phyloP scores from a whole-genome alignment of 2,113 vertebrate genomes.

The Siphamia tubifer region DNA sequence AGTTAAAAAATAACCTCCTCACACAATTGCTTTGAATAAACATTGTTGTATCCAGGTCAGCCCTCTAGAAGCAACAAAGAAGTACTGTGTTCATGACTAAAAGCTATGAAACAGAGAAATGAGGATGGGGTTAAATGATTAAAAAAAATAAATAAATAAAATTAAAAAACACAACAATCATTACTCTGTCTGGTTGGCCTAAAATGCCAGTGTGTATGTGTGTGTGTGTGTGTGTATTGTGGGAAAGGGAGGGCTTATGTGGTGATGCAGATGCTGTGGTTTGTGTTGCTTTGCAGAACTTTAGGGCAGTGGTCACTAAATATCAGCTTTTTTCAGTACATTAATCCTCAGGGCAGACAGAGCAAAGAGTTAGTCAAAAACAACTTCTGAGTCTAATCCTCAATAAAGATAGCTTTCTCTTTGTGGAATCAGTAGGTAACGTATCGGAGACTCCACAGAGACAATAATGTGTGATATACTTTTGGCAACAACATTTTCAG shows the following conservation, averaged over 20 bases:
- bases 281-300: background rate
- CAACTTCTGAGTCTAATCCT: background rate
- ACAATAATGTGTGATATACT: background rate
- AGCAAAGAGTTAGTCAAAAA: background rate
- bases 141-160: background rate
- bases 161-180: constrained; percentile 49
- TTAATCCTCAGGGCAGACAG: background rate
- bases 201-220: constrained; percentile 10
- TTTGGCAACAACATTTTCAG: background rate
- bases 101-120: constrained; percentile 1
- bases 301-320: background rate
- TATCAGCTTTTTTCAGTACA: background rate
- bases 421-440: no score
- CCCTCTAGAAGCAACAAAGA: constrained; percentile 14
- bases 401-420: background rate
- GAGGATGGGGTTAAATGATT: background rate
- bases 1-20: background rate
- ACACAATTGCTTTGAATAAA: constrained; percentile 24
- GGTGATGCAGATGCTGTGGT: background rate
- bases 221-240: background rate
- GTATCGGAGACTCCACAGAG: background rate
- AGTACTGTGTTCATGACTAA: constrained; percentile 1
- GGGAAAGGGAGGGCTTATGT: background rate
- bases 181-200: constrained; percentile 21
- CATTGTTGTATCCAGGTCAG: constrained; percentile 40